Base-by-base conservation (phyloP, 2,888 invertebrate genomes). In the Clepsis dumicolana region DNA sequence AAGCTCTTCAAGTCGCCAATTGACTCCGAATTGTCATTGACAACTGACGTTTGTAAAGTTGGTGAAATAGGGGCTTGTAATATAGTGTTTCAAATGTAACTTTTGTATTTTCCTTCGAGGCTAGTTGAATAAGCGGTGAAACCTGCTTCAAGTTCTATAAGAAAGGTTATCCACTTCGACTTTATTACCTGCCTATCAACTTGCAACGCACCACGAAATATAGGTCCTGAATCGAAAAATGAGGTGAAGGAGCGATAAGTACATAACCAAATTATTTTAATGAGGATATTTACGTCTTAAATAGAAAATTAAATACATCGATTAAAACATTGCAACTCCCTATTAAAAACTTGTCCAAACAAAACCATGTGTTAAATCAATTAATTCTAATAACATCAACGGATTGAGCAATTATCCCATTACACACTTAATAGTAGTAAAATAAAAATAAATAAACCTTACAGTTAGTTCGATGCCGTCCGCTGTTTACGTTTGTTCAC, bases 391-490 rank as follows among this genome's bases (percentile, higher is more conserved):
- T 56, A 32, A 4, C 38, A 21, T 1, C n/a, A 24, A 32, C 64
- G n/a, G 41, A 64, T 56, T 24, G n/a, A 12, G 27, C 50, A 59
- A 57, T 57, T 59, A 64, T 18, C 25, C 10, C 27, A 29, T 27
- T 50, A 54, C 29, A 53, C 52, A 16, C 50, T 32, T 32, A 24
- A 35, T 35, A 25, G 14, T 8, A 14, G 16, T 24, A 35, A 10
- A 24, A 16, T 66, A 18, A n/a, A 64, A 68, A 71, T 50, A 75
- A 80, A 85, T 87, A 82, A 83, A 88, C 87, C 91, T 91, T 80
- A 88, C 87, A 86, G 85, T 85, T 86, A 88, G 76, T 87, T 80
- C 83, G 83, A 82, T 77, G 78, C 77, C 76, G 77, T 76, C 77
- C 79, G 77, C 77, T 77, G 76, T 71, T 72, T 74, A 74, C 77